Percentiles rank a stretch among this genome's conserved stretches.
Evolutionary conservation across 2,888 invertebrate species (phyloP).

Genomic region (Leptopilina drosophilae): DNA sequence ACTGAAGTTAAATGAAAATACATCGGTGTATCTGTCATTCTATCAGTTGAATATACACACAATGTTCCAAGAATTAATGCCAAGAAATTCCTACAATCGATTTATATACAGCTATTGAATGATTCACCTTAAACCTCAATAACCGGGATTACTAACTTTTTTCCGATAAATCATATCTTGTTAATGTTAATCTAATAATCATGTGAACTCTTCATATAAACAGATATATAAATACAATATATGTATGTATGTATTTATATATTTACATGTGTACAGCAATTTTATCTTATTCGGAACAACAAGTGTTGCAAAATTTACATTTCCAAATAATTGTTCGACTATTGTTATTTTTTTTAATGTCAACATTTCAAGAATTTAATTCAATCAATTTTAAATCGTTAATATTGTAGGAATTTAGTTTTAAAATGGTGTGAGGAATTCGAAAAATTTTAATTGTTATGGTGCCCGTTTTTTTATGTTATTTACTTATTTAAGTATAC

Average conservation of each 20-base stretch:
- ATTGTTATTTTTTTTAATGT: no score
- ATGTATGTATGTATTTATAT: no score
- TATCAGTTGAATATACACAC: slow-evolving; percentile 11
- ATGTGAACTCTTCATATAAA: slow-evolving; percentile 5
- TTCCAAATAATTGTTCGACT: no score
- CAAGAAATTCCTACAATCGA: slow-evolving; percentile 38
- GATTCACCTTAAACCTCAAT: slow-evolving; percentile 31
- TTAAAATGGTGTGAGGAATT: no score
- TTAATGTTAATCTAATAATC: slow-evolving; percentile 10
- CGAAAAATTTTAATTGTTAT: no score
- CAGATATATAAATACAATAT: background rate
- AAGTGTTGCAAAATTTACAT: slow-evolving; percentile 29
- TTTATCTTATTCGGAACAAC: slow-evolving; percentile 11
- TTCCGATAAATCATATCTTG: background rate
- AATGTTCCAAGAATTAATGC: slow-evolving; percentile 20
- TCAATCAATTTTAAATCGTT: no score
- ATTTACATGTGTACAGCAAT: no score
- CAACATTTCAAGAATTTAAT: no score
- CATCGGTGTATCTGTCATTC: background rate
- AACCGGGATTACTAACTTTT: slow-evolving; percentile 15
- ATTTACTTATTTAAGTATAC: no score
- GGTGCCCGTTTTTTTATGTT: no score
- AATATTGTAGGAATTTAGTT: no score
- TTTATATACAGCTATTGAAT: slow-evolving; percentile 19
- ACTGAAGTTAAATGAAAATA: slow-evolving; percentile 23